Evolutionary conservation across 1,140 invertebrate genomes (phyloP), one percentile per base, ranked within the genome.

Genomic region (Arion vulgaris): DNA sequence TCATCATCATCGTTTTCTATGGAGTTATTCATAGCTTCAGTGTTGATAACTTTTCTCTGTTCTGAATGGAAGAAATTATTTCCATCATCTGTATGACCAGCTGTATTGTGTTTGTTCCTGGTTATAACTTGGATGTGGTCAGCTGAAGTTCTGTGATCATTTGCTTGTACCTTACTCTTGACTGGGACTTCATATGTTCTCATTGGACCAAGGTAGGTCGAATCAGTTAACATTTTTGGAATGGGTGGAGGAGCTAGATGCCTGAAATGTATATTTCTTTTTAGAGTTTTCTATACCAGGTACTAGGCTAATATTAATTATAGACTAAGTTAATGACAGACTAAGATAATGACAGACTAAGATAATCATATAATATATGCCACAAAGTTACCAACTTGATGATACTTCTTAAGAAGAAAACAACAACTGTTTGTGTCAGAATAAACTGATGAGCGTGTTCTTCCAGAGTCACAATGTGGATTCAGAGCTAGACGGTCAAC

Each of bases 181-280:
- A 66, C 62, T 66, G 62, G 62, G 11, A 66, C 62, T 66, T 66
- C 62, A 66, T 66, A 66, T 66, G 62, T 66, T 28, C 28, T 66
- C 28, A 66, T 7, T 32, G 62, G 1, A 9, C 62, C 62, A 66
- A 34, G n/a, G 11, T 32, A 7, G 11, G 2, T 66, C 32, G 62
- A 66, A n/a, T 34, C 2, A 17, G 62, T n/a, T 28, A 66, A 7
- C n/a, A 28, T 7, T 28, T 2, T 7, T 32, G 62, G 62, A 66
- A 66, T 66, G 5, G 2, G 5, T 66, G 62, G 62, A 7, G 28
- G 62, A 28, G 5, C 28, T 13, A 32, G n/a, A 66, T 66, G 9
- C 28, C 62, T 66, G 62, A 23, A 66, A 66, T 62, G 11, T 15
- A n/a, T n/a, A 23, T 66, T 23, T 57, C 1, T n/a, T 57, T 5